These are phyloP conservation scores for Caenorhabditis briggsae DNA, from an alignment of 1,140 invertebrate genomes.

Conservation along the genomic window DNA sequence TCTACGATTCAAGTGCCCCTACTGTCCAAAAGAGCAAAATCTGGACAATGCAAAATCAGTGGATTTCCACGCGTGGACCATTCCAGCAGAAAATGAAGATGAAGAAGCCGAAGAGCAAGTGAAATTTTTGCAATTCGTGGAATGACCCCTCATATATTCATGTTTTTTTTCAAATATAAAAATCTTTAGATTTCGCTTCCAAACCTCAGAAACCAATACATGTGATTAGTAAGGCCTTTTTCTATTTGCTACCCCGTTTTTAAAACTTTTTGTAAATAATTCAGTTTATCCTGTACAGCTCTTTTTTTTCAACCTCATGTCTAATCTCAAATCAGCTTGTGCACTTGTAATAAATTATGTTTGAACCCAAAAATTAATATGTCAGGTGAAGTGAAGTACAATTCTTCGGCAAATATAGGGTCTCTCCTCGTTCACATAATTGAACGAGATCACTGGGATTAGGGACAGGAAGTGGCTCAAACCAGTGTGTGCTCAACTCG, in stretches of 20 bases:
- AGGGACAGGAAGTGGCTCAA: conserved; percentile 46
- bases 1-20: conserved; percentile 61
- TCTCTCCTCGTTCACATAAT: background rate
- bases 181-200: background rate
- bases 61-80: conserved; percentile 8
- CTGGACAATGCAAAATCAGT: conserved; percentile 20
- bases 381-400: background rate
- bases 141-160: background rate
- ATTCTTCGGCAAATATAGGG: conserved; percentile 8
- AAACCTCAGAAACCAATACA: background rate
- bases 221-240: conserved; percentile 43
- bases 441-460: conserved; percentile 45
- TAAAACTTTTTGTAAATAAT: background rate
- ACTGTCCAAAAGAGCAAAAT: conserved; percentile 53
- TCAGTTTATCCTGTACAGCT: background rate
- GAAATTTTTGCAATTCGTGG: background rate
- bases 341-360: background rate
- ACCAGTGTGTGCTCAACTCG: background rate
- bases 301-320: too few relatives aligned
- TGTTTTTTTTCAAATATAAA: background rate
- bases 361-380: conserved; percentile 1
- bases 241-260: background rate
- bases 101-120: background rate
- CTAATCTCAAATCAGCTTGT: too few relatives aligned
- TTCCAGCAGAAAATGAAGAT: background rate